These are phyloP conservation scores for Yponomeuta evonymella DNA, from an alignment of 2,888 invertebrate species.

Conservation along the genomic window DNA sequence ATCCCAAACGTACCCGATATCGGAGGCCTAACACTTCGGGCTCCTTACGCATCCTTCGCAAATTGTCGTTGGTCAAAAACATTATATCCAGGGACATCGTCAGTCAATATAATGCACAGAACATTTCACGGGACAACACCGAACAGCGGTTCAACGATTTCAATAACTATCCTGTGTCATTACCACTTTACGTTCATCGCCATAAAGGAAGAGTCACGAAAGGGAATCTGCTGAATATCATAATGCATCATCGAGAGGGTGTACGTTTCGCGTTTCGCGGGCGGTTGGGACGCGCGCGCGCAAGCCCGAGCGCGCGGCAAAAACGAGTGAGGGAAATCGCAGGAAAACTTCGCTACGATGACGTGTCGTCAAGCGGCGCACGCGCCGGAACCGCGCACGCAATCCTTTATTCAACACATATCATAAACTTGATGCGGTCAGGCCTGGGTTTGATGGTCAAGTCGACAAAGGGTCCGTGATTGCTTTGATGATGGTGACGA, in stretches of 20 bases:
- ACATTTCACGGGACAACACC: conserved; percentile 31
- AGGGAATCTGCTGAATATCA: conserved; percentile 48
- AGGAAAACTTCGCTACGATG: conserved; percentile 45
- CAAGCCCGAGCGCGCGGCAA: conserved; percentile 14
- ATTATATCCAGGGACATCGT: conserved; percentile 70
- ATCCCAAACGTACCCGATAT: conserved; percentile 52
- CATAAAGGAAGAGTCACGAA: conserved; percentile 39
- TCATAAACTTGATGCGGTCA: background rate
- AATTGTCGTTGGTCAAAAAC: conserved; percentile 73
- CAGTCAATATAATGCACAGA: conserved; percentile 19
- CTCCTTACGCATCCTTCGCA: conserved; percentile 68
- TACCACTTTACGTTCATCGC: conserved; percentile 23
- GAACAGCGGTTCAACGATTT: conserved; percentile 21
- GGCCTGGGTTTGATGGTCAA: background rate
- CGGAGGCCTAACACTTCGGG: conserved; percentile 65
- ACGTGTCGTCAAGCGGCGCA: conserved; percentile 40
- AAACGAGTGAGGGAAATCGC: conserved; percentile 40
- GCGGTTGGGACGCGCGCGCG: conserved; percentile 34
- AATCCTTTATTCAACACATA: background rate
- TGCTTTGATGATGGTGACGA: no score
- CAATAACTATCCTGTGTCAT: background rate
- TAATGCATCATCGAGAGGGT: conserved; percentile 64
- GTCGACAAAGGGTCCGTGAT: no score
- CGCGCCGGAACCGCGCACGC: conserved; percentile 43
- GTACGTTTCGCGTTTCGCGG: conserved; percentile 46